Percentiles rank a stretch among this genome's conserved stretches.
phyloP scores from a whole-genome alignment of 2,797 vertebrate genomes.

The Clarias pachynema region DNA sequence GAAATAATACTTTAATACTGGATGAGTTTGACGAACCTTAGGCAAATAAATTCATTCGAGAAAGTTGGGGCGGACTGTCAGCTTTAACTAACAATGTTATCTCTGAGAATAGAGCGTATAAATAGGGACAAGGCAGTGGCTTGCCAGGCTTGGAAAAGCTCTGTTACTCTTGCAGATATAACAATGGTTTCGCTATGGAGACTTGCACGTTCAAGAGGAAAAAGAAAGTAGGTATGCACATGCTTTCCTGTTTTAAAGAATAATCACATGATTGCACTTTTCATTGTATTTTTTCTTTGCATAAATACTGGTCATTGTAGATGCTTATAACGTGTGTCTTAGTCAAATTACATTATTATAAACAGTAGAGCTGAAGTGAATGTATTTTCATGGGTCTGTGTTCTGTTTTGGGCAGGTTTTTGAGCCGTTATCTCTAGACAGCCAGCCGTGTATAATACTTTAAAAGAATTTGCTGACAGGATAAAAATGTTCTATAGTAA shows the following conservation, averaged over 20 bases:
- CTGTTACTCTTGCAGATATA: slow-evolving; percentile 58
- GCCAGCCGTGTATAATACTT: background rate
- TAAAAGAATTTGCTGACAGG: background rate
- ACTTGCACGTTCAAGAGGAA: slow-evolving; percentile 71
- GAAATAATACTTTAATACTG: background rate
- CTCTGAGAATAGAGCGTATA: slow-evolving; percentile 68
- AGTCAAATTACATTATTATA: background rate
- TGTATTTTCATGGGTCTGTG: slow-evolving; percentile 10
- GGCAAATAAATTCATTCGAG: slow-evolving; percentile 65
- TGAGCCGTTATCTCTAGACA: slow-evolving; percentile 15
- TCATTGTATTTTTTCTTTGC: background rate
- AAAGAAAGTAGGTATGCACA: slow-evolving; percentile 77
- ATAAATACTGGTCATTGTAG: background rate
- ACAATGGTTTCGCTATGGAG: slow-evolving; percentile 76
- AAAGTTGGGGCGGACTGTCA: slow-evolving; percentile 70
- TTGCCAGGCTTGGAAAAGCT: slow-evolving; percentile 48
- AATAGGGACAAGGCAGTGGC: slow-evolving; percentile 65
- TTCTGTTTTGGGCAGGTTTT: background rate
- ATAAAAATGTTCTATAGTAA: background rate
- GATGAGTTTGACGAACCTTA: slow-evolving; percentile 28
- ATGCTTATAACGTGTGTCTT: background rate
- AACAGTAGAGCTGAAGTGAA: background rate
- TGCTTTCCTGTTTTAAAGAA: slow-evolving; percentile 47
- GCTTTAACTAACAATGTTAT: slow-evolving; percentile 72
- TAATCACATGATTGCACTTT: background rate